These are phyloP conservation scores for Podarcis siculus DNA, from an alignment of 2,797 vertebrate genomes.

Conservation along the genomic window DNA sequence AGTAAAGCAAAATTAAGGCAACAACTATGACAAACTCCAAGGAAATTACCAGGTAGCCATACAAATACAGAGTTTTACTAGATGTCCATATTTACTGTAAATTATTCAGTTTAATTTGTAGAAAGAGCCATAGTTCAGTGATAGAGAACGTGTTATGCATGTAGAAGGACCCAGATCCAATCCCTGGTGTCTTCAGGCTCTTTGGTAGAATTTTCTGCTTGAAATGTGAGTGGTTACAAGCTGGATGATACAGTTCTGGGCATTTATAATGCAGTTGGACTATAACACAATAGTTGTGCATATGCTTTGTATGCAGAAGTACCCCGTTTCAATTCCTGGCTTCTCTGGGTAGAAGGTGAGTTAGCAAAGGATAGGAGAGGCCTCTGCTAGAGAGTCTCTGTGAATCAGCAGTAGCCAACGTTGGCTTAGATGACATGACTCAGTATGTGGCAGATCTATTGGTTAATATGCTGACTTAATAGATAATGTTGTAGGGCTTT, in stretches of 20 bases:
- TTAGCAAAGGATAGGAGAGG: background rate
- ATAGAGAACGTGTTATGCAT: too few species aligned
- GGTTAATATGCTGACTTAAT: too few species aligned
- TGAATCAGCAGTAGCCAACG: background rate
- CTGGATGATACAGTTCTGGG: background rate
- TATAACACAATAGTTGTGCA: background rate
- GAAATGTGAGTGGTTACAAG: background rate
- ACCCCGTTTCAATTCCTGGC: background rate
- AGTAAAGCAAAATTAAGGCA: background rate
- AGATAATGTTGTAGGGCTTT: background rate
- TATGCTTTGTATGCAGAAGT: background rate
- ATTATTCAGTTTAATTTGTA: too few species aligned
- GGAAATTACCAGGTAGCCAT: too few species aligned
- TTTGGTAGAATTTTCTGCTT: too few species aligned
- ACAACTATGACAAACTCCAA: background rate
- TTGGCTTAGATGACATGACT: background rate
- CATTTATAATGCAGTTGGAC: background rate
- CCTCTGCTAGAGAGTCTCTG: background rate
- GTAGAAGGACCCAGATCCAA: too few species aligned
- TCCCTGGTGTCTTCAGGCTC: too few species aligned
- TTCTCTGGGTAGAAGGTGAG: background rate
- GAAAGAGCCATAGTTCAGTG: too few species aligned
- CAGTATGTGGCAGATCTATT: background rate
- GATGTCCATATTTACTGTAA: too few species aligned
- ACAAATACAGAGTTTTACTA: too few species aligned